A percentile compares a stretch with the other conserved stretches of the same genome.
Evolutionary conservation across 2,113 vertebrate species (phyloP).

Genomic region (Siniperca knerii): DNA sequence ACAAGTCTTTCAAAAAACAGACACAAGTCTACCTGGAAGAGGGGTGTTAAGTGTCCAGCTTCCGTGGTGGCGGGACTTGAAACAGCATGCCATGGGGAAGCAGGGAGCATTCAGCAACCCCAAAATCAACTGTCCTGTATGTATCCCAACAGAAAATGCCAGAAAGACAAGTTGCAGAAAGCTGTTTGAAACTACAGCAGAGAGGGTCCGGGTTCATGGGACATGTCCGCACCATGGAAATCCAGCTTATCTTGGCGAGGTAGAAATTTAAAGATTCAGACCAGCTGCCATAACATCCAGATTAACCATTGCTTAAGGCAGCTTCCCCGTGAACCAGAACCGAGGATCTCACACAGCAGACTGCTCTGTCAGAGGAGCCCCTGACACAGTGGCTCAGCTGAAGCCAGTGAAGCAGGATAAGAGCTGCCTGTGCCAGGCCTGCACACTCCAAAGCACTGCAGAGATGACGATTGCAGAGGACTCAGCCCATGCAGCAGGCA

Average conservation of each 20-base stretch:
- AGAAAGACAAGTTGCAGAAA: conserved; percentile 26
- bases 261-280: conserved; percentile 57
- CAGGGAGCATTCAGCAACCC: conserved; percentile 39
- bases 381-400: conserved; percentile 71
- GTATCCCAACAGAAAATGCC: conserved; percentile 38
- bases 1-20: not conserved
- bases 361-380: conserved; percentile 50
- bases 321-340: conserved; percentile 59
- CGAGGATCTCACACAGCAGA: conserved; percentile 63
- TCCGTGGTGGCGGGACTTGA: conserved; percentile 74
- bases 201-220: conserved; percentile 35
- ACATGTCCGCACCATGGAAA: conserved; percentile 60
- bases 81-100: conserved; percentile 83
- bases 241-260: conserved; percentile 60
- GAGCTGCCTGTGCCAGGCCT: conserved; percentile 68
- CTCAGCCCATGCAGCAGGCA: conserved; percentile 49
- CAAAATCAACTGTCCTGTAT: conserved; percentile 33
- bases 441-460: conserved; percentile 66
- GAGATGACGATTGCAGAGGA: conserved; percentile 58
- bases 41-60: conserved; percentile 79
- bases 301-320: conserved; percentile 59
- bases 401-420: conserved; percentile 73
- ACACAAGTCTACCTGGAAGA: conserved; percentile 77
- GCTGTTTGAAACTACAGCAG: conserved; percentile 32
- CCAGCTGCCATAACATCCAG: conserved; percentile 73